Base-by-base conservation (phyloP, 2,888 invertebrate genomes). In the Drosophila kokeensis region DNA sequence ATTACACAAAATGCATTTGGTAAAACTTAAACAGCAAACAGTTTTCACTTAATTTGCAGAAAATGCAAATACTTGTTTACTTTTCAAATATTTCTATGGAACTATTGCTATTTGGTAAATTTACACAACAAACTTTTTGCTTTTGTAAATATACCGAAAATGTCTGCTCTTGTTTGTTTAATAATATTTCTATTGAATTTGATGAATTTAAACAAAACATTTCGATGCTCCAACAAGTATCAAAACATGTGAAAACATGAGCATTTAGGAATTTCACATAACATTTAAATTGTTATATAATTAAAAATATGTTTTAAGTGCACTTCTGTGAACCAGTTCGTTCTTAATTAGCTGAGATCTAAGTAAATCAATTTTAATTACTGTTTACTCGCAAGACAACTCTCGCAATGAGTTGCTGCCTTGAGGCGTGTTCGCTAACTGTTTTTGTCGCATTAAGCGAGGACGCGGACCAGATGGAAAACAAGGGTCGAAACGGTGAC, bases 341-440 rank as follows among this genome's bases (percentile, higher is more conserved):
- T 5, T 11, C 4, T 13, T 27, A 15, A 18, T 34, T 24, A 36
- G 24, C 18, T 54, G 18, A 55, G 40, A 29, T 38, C 21, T 40
- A 21, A n/a, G 38, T 18, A 48, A 66, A 59, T 67, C 48, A 60
- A 42, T 60, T 73, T 40, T 45, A 57, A 48, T 54, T 52, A 38
- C 24, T 13, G n/a, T 34, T 24, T 61, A 36, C 49, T 49, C 10
- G 27, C n/a, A 40, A 48, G 45, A 27, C 57, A 32, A 48, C 76
- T 50, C 69, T 78, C 62, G 68, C 49, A 40, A 15, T 15, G n/a
- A n/a, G 29, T 11, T 2, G 24, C 34, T 49, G 59, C 71, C 58
- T 48, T n/a, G 21, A 40, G 60, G 53, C 67, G 27, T 53, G 27
- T 27, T 53, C 21, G 29, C 59, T 60, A 58, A 79, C 65, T 69